These are phyloP conservation scores for Lycodopsis pacificus DNA, from an alignment of 2,797 vertebrate genomes.

Conservation along the genomic window DNA sequence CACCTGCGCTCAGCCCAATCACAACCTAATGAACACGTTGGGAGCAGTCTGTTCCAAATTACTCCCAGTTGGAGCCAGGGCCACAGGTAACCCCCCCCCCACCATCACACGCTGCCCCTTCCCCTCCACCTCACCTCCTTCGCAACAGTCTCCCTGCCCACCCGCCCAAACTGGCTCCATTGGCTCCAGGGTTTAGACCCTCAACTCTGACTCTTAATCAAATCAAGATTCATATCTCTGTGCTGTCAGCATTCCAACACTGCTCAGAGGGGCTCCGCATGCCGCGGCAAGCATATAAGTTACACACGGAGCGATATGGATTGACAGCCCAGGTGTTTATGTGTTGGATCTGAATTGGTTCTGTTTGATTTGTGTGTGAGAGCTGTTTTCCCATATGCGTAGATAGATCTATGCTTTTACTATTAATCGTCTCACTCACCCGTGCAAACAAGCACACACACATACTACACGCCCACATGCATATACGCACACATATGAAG, in stretches of 20 bases:
- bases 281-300: slow-evolving; percentile 76
- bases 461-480: background rate
- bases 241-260: slow-evolving; percentile 81
- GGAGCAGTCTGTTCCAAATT: slow-evolving; percentile 96
- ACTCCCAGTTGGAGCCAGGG: slow-evolving; percentile 92
- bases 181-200: slow-evolving; percentile 72
- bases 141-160: slow-evolving; percentile 65
- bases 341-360: slow-evolving; percentile 66
- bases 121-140: slow-evolving; percentile 73
- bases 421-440: slow-evolving; percentile 42
- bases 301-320: slow-evolving; percentile 73
- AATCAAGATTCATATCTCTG: slow-evolving; percentile 89
- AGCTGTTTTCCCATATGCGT: slow-evolving; percentile 47
- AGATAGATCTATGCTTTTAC: slow-evolving; percentile 40
- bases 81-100: slow-evolving; percentile 87
- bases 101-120: slow-evolving; percentile 69
- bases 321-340: slow-evolving; percentile 80
- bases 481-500: slow-evolving; percentile 21
- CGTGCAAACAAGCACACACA: background rate
- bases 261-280: slow-evolving; percentile 60
- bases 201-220: slow-evolving; percentile 88
- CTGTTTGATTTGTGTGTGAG: slow-evolving; percentile 58
- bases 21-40: slow-evolving; percentile 95
- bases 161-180: slow-evolving; percentile 53
- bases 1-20: slow-evolving; percentile 93